phyloP scores from a whole-genome alignment of 2,113 vertebrate genomes.

The Myxocyprinus asiaticus region DNA sequence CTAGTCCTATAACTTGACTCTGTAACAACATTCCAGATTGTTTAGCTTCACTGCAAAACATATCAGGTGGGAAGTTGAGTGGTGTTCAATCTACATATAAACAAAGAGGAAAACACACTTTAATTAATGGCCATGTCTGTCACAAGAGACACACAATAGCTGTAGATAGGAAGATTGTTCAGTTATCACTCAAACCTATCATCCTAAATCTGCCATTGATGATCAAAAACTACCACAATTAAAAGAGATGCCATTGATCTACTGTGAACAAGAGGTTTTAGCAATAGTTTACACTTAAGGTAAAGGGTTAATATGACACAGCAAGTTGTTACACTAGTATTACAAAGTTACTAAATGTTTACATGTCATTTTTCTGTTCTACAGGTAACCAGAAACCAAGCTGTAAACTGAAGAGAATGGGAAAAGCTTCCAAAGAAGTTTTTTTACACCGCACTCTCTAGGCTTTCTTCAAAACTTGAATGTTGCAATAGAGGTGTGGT shows the following conservation, averaged over 20 bases:
- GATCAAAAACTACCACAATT: neutral
- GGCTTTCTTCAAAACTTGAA: no score
- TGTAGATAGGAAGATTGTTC: neutral
- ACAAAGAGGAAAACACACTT: neutral
- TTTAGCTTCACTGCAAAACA: neutral
- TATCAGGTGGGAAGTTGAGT: neutral
- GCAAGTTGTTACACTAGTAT: neutral
- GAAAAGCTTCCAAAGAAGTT: no score
- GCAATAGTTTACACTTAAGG: neutral
- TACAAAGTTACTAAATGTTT: neutral
- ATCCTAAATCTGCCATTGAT: neutral
- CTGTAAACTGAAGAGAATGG: neutral
- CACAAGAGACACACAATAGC: neutral
- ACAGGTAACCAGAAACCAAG: neutral
- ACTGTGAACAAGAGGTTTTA: neutral
- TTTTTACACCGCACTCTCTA: no score
- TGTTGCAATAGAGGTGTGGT: neutral
- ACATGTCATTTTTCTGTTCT: neutral
- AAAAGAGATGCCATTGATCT: neutral
- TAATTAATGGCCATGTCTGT: slow-evolving; percentile 4
- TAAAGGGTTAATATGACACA: neutral
- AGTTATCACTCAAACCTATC: slow-evolving; percentile 14
- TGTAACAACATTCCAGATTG: neutral
- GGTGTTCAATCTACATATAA: neutral
- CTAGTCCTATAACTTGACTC: slow-evolving; percentile 1